These are phyloP conservation scores for Chironomus riparius DNA, from an alignment of 2,888 invertebrate genomes.

Conservation along the genomic window DNA sequence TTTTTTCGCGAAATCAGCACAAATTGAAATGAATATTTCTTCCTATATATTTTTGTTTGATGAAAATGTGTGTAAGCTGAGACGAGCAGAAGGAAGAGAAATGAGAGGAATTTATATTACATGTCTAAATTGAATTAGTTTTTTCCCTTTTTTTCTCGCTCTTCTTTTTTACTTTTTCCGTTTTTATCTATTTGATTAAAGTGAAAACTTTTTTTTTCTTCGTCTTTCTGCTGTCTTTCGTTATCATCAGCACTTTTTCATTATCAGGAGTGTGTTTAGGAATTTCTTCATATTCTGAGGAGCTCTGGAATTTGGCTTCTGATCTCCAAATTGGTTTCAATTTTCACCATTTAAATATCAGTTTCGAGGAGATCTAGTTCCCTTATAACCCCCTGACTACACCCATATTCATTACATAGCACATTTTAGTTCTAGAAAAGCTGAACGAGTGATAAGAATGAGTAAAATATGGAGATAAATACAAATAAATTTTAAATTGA, in stretches of 20 bases:
- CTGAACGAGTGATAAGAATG: too few species aligned
- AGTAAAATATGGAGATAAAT: too few species aligned
- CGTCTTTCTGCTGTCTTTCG: neutral
- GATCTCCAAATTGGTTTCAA: too few species aligned
- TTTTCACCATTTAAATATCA: too few species aligned
- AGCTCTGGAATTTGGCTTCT: too few species aligned
- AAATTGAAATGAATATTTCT: slow-evolving; percentile 14
- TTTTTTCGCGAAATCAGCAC: slow-evolving; percentile 1
- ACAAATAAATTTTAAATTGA: neutral
- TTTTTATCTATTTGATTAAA: neutral
- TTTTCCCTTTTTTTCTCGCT: neutral
- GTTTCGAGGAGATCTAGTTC: too few species aligned
- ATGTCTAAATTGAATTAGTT: neutral
- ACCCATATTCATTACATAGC: neutral
- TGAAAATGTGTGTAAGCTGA: neutral
- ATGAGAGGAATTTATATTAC: neutral
- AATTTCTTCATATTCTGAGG: too few species aligned
- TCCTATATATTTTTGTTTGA: neutral
- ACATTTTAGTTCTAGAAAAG: neutral
- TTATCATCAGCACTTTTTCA: neutral
- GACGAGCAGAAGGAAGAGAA: neutral
- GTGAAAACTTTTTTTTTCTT: neutral
- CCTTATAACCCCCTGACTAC: too few species aligned
- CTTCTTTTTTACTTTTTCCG: neutral
- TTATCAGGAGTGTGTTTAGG: too few species aligned